Conservation (phyloP, 2,113 vertebrate genomes). For the Propithecus coquereli region DNA sequence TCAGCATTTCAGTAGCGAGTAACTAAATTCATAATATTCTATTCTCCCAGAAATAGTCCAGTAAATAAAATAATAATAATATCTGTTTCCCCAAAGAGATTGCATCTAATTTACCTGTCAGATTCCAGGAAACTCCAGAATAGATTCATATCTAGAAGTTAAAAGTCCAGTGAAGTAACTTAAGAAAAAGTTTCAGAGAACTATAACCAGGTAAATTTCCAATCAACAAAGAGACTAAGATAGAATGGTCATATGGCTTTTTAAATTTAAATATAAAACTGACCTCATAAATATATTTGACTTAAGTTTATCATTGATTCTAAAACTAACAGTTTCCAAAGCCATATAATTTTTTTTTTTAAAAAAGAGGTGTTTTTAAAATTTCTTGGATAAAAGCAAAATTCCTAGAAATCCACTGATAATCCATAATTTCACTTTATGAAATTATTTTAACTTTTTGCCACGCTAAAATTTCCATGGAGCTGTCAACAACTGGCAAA, state of each 20-base stretch:
- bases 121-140: neutral
- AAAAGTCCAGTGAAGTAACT: neutral
- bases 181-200: neutral
- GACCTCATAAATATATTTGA: conserved; percentile 11
- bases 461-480: neutral
- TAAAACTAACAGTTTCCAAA: neutral
- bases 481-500: neutral
- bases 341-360: neutral
- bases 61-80: neutral
- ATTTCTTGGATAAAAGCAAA: conserved; percentile 3
- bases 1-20: conserved; percentile 8
- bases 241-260: neutral
- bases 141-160: neutral
- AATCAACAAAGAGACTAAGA: neutral
- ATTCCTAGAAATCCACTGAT: neutral
- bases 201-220: neutral
- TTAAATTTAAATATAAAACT: conserved; percentile 22
- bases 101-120: neutral
- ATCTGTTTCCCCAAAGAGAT: neutral
- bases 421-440: neutral
- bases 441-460: neutral
- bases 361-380: neutral
- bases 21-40: conserved; percentile 17
- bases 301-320: neutral
- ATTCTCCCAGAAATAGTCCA: neutral